Conservation (phyloP, 2,888 invertebrate genomes). For the Drepanosiphum platanoidis region DNA sequence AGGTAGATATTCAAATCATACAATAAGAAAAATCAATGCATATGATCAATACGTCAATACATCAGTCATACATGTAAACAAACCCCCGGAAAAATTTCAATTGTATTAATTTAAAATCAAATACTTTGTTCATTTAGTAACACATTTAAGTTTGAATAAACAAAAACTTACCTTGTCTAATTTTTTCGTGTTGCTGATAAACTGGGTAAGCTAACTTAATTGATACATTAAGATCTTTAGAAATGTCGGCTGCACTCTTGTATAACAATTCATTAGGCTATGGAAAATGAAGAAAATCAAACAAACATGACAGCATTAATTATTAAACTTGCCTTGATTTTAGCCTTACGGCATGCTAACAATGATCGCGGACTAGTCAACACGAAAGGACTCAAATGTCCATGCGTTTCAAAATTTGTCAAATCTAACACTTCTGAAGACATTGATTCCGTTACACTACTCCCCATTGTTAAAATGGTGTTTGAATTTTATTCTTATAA, state of each 20-base stretch:
- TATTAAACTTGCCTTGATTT: constrained; percentile 68
- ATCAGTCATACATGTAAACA: too few relatives aligned
- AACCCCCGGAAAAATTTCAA: too few relatives aligned
- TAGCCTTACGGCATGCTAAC: constrained; percentile 69
- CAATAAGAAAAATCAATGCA: too few relatives aligned
- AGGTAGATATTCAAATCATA: too few relatives aligned
- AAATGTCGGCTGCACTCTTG: constrained; percentile 66
- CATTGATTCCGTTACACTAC: constrained; percentile 59
- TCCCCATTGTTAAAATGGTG: constrained; percentile 45
- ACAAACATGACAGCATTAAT: constrained; percentile 3
- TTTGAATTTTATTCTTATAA: constrained; percentile 28
- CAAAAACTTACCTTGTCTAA: constrained; percentile 64
- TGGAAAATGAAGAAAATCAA: constrained; percentile 22
- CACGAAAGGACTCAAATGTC: constrained; percentile 69
- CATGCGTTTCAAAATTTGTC: constrained; percentile 69
- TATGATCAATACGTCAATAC: too few relatives aligned
- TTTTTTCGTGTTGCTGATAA: constrained; percentile 64
- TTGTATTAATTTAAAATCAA: too few relatives aligned
- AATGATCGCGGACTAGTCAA: constrained; percentile 71
- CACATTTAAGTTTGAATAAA: too few relatives aligned
- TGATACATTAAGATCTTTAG: constrained; percentile 65
- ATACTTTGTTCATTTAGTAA: too few relatives aligned
- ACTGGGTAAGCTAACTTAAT: constrained; percentile 63
- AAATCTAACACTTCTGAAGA: constrained; percentile 66
- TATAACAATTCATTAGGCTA: constrained; percentile 68